A percentile compares a stretch with the other conserved stretches of the same genome.
phyloP scores from a whole-genome alignment of 2,113 vertebrate genomes.

The Aptenodytes forsteri region DNA sequence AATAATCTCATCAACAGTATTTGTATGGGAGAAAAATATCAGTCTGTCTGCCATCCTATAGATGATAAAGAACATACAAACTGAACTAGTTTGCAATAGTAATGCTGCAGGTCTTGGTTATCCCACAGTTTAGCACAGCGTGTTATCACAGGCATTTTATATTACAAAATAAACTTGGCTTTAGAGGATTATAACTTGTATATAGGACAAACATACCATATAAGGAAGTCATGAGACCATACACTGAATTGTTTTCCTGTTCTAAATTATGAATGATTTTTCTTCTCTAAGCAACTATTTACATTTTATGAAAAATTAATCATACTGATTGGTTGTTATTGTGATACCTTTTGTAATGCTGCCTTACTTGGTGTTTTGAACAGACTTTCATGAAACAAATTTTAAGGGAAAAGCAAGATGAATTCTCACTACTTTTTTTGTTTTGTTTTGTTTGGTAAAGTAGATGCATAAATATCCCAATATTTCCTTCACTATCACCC shows the following conservation, averaged over 20 bases:
- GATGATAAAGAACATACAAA: not conserved
- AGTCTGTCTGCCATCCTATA: not conserved
- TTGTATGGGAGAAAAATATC: not conserved
- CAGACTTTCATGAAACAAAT: not conserved
- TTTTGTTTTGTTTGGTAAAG: not conserved
- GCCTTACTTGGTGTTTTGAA: not conserved
- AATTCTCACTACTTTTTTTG: not conserved
- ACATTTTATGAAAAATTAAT: not conserved
- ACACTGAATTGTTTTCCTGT: not conserved
- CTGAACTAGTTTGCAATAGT: not conserved
- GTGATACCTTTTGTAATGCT: not conserved
- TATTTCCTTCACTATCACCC: not conserved
- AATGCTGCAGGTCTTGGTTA: slow-evolving; percentile 11
- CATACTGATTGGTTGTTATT: not conserved
- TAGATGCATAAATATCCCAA: not conserved
- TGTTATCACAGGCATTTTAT: not conserved
- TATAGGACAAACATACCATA: not conserved
- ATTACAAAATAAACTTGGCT: not conserved
- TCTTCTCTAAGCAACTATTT: not conserved
- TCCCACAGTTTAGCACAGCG: not conserved
- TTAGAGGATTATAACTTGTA: not conserved
- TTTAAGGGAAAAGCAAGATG: not conserved
- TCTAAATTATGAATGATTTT: not conserved
- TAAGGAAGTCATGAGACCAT: not conserved
- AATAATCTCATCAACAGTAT: not conserved